Evolutionary conservation across 2,113 vertebrate species (phyloP), one percentile per base, ranked within the genome.

Genomic region (Calyptommatus sinebrachiatus): DNA sequence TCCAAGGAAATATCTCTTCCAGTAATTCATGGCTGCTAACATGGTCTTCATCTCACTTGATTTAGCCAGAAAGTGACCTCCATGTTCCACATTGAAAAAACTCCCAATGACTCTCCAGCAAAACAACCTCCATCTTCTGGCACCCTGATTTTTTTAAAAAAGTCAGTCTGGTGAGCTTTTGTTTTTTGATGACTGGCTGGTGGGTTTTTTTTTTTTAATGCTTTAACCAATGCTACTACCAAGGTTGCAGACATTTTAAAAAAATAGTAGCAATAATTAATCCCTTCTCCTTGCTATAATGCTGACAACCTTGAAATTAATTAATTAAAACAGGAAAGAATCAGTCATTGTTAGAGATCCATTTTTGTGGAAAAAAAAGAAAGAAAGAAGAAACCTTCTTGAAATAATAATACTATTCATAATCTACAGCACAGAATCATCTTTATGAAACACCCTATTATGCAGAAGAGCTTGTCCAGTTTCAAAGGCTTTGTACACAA

Each of bases 391-490:
- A 69, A 78, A 8, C 74, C 41, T 18, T 63, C 41, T 68, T 85
- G 67, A 82, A 87, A 78, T 70, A 74, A 77, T 76, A 90, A 82
- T 57, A 86, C 85, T 68, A 83, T 78, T 85, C 81, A 72, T 75
- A 65, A 28, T 76, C 81, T 69, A 82, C 61, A 86, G 76, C 2
- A 20, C 28, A 77, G 82, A 85, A 77, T 85, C n/a, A 78, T 74
- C 86, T 91, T 88, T 88, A 88, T 87, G 87, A 82, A 81, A 66
- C 80, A 88, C n/a, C 70, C 90, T 87, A 88, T 91, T 84, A 87
- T 71, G 84, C 66, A 66, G 46, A 84, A 79, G 75, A 90, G 83
- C 84, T 73, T 70, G 79, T 79, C 77, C 83, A 83, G 76, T 81
- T 85, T 89, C 84, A 89, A 90, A 90, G 80, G 70, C 61, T 90